Percentiles rank a stretch among this genome's conserved stretches.
Conservation (phyloP, 1,140 invertebrate species). For the Lasioglossum baleicum region DNA sequence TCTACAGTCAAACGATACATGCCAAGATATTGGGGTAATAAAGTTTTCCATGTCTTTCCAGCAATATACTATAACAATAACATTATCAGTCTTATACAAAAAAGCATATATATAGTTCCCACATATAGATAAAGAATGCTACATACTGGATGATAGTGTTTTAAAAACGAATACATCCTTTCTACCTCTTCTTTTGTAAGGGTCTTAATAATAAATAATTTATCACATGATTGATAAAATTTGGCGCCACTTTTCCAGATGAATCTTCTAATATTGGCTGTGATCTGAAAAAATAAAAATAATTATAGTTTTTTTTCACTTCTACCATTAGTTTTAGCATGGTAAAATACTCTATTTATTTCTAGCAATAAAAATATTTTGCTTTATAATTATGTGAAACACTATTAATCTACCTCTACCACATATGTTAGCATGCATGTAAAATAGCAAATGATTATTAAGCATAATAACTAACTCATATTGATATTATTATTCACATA, state of each 20-base stretch:
- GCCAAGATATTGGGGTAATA: slow-evolving; percentile 98
- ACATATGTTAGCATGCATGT: slow-evolving; percentile 19
- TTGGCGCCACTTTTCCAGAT: slow-evolving; percentile 96
- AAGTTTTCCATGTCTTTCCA: slow-evolving; percentile 97
- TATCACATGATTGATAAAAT: slow-evolving; percentile 97
- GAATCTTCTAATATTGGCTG: slow-evolving; percentile 95
- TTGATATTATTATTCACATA: not conserved
- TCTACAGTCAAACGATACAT: slow-evolving; percentile 99
- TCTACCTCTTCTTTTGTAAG: slow-evolving; percentile 99
- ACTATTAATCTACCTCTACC: not conserved
- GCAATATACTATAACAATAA: slow-evolving; percentile 94
- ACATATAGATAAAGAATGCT: not conserved
- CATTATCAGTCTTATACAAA: slow-evolving; percentile 20
- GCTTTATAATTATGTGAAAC: not conserved
- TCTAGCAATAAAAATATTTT: not conserved
- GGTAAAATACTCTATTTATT: not conserved
- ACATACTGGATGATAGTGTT: slow-evolving; percentile 98
- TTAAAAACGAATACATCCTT: slow-evolving; percentile 98
- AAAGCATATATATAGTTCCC: too few species aligned
- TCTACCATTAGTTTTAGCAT: too few species aligned
- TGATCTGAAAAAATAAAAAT: slow-evolving; percentile 82
- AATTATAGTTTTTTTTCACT: too few species aligned
- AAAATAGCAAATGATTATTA: not conserved
- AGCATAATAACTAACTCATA: not conserved
- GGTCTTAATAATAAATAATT: slow-evolving; percentile 97